Evolutionary conservation across 2,113 vertebrate species (phyloP), one percentile per base, ranked within the genome.

Genomic region (Engraulis encrasicolus): DNA sequence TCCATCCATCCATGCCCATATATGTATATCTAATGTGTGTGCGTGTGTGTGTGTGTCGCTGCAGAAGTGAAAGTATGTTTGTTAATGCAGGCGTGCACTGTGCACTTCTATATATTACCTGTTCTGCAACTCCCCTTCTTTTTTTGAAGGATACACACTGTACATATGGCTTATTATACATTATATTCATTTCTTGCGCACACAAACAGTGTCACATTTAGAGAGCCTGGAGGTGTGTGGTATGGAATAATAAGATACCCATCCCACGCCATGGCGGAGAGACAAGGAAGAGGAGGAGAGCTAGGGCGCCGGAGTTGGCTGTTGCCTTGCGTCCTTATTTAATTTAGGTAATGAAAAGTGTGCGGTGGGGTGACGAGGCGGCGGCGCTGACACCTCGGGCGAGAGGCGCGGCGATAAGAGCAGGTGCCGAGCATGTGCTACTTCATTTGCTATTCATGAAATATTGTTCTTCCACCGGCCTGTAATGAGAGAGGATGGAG

Each of bases 391-490:
- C 52, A 58, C 52, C 18, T 58, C 20, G 20, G 54, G 54, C 19
- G 4, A 58, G 54, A 23, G 20, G 54, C 27, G 61, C 2, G 1
- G 27, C 15, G 61, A 71, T 71, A 71, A 71, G 61, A 71, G 61
- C 23, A 71, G 61, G 61, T 71, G 61, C 61, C 15, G 61, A 34
- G 27, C 61, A 71, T 71, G 27, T 34, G 61, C 61, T 31, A 71
- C 61, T 34, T 71, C 61, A 71, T 71, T 71, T 71, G 27, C 1
- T 71, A 71, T 71, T 71, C 61, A 71, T 71, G 61, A 71, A 71
- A 71, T 71, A 71, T 71, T 71, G 61, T 71, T 71, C 27, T 71
- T 34, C 15, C 27, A 14, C 61, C 5, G 27, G 31, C 61, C 27
- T 71, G 61, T 71, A 71, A 71, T 71, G 61, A 71, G 61, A 71